Conservation (phyloP, 2,888 invertebrate genomes). For the Cantharis rufa region DNA sequence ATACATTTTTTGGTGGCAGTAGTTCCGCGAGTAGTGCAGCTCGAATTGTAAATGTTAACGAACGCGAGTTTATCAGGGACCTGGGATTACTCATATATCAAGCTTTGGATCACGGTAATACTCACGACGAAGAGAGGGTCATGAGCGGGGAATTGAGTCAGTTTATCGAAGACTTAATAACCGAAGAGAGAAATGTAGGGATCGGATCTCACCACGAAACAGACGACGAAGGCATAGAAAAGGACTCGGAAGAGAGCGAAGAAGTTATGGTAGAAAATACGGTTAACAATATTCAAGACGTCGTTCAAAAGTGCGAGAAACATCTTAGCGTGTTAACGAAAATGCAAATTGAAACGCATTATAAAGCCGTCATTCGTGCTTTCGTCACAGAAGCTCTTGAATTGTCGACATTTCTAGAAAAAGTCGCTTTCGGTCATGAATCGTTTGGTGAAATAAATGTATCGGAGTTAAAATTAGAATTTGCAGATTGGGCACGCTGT, state of each 20-base stretch:
- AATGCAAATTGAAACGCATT: slow-evolving; percentile 76
- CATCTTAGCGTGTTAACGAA: slow-evolving; percentile 47
- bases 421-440: slow-evolving; percentile 74
- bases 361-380: slow-evolving; percentile 90
- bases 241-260: slow-evolving; percentile 78
- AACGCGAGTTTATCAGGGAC: slow-evolving; percentile 49
- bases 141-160: slow-evolving; percentile 84
- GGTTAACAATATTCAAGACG: slow-evolving; percentile 34
- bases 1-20: slow-evolving; percentile 58
- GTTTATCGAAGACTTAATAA: slow-evolving; percentile 85
- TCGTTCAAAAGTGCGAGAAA: slow-evolving; percentile 42
- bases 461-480: slow-evolving; percentile 78
- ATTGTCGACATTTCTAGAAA: slow-evolving; percentile 85
- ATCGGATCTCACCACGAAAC: slow-evolving; percentile 60
- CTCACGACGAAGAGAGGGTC: slow-evolving; percentile 83
- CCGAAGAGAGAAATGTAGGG: slow-evolving; percentile 48
- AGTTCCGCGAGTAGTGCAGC: slow-evolving; percentile 33
- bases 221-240: slow-evolving; percentile 89
- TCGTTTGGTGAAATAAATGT: slow-evolving; percentile 66
- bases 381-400: slow-evolving; percentile 90
- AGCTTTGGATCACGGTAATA: slow-evolving; percentile 87
- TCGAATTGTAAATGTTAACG: slow-evolving; percentile 41
- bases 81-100: slow-evolving; percentile 85
- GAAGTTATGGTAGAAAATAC: slow-evolving; percentile 51
- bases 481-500: slow-evolving; percentile 93